A percentile compares a stretch with the other conserved stretches of the same genome.
These are phyloP conservation scores for Chouioia cunea DNA, from an alignment of 2,888 invertebrate species.

Conservation along the genomic window DNA sequence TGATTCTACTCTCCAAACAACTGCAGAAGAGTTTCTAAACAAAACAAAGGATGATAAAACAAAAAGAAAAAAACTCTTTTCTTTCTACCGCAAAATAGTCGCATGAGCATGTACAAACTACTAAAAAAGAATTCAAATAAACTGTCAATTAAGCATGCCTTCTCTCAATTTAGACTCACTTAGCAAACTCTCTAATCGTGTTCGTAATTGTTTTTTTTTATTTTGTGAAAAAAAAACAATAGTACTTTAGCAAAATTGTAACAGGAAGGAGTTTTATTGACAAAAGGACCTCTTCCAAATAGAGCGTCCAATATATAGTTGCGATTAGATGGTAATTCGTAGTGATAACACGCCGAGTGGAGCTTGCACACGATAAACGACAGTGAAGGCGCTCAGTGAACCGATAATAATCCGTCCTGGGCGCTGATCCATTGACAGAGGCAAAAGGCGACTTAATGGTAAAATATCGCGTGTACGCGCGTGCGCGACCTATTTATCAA, in stretches of 20 bases:
- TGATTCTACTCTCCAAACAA: conserved; percentile 15
- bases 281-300: conserved; percentile 11
- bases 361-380: conserved; percentile 48
- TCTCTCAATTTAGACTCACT: conserved; percentile 36
- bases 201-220: background rate
- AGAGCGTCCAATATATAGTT: too few relatives aligned
- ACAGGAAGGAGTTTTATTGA: too few relatives aligned
- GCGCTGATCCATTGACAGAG: conserved; percentile 54
- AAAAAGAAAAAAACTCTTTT: conserved; percentile 10
- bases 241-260: too few relatives aligned
- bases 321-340: conserved; percentile 5
- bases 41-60: too few relatives aligned
- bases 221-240: background rate
- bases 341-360: conserved; percentile 52
- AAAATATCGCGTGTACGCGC: background rate
- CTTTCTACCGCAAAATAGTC: background rate
- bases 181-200: conserved; percentile 29
- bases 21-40: conserved; percentile 14
- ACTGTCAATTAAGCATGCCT: conserved; percentile 29
- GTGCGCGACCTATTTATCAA: background rate
- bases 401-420: conserved; percentile 10
- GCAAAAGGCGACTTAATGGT: conserved; percentile 66
- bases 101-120: conserved; percentile 45
- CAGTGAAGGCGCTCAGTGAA: conserved; percentile 12
- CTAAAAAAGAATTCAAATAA: conserved; percentile 5